A percentile compares a stretch with the other conserved stretches of the same genome.
phyloP scores from a whole-genome alignment of 2,888 invertebrate species.

The Drosophila recens region DNA sequence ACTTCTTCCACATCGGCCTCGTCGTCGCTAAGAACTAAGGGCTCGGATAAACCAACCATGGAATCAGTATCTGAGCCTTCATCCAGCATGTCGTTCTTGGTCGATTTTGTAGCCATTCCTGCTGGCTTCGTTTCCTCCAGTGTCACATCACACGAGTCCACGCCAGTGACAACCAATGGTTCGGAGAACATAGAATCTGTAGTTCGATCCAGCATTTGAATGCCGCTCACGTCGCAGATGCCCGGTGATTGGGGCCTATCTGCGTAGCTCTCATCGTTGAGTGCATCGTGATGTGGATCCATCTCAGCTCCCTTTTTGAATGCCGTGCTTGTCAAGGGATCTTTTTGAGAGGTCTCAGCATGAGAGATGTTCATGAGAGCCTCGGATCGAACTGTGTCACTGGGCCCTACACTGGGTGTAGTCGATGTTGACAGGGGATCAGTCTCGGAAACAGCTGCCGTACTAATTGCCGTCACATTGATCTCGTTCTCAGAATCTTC shows the following conservation, averaged over 20 bases:
- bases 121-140: constrained; percentile 52
- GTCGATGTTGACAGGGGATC: constrained; percentile 68
- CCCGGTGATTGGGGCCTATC: constrained; percentile 2
- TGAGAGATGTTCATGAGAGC: constrained; percentile 45
- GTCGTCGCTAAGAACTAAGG: constrained; percentile 70
- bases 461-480: constrained; percentile 46
- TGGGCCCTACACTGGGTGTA: constrained; percentile 12
- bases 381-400: constrained; percentile 51
- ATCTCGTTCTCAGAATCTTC: constrained; percentile 53
- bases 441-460: constrained; percentile 1
- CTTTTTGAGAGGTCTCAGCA: constrained; percentile 28
- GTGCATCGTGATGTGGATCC: constrained; percentile 6
- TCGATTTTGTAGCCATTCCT: not conserved
- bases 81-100: not conserved
- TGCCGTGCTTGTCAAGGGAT: constrained; percentile 69
- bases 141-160: constrained; percentile 58
- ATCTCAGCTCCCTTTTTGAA: constrained; percentile 37
- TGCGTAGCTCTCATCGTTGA: constrained; percentile 11
- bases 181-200: constrained; percentile 78
- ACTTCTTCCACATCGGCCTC: constrained; percentile 15
- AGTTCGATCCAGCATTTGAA: constrained; percentile 79
- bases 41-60: constrained; percentile 55
- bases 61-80: constrained; percentile 53
- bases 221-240: constrained; percentile 78
- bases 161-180: constrained; percentile 64